Conservation (phyloP, 2,113 vertebrate species). For the Amphiprion ocellaris region DNA sequence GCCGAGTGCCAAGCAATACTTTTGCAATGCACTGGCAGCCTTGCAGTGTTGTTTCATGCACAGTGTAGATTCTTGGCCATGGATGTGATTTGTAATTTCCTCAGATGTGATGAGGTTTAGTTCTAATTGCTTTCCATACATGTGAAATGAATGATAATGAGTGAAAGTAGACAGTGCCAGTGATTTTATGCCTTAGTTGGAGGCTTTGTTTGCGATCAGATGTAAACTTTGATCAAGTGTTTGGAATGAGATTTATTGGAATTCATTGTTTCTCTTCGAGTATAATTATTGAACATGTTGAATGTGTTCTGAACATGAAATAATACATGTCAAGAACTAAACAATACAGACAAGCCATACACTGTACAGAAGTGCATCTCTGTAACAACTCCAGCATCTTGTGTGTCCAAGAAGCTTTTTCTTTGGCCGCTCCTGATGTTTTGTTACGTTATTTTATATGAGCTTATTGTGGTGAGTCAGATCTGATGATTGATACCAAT, state of each 20-base stretch:
- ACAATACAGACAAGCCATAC: slow-evolving; percentile 1
- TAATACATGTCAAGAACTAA: slow-evolving; percentile 17
- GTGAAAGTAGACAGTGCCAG: slow-evolving; percentile 53
- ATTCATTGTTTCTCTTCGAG: slow-evolving; percentile 35
- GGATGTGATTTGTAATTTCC: slow-evolving; percentile 70
- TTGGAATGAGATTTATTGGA: slow-evolving; percentile 66
- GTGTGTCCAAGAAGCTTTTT: background rate
- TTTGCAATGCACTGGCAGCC: slow-evolving; percentile 52
- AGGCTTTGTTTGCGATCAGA: slow-evolving; percentile 46
- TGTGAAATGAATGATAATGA: slow-evolving; percentile 65
- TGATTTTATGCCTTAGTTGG: slow-evolving; percentile 43
- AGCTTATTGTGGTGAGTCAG: background rate
- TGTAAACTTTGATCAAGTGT: slow-evolving; percentile 65
- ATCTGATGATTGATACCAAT: slow-evolving; percentile 7
- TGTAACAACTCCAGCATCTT: slow-evolving; percentile 21
- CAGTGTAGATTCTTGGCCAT: slow-evolving; percentile 58
- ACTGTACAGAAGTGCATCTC: slow-evolving; percentile 6
- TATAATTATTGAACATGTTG: slow-evolving; percentile 46
- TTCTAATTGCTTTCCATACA: slow-evolving; percentile 55
- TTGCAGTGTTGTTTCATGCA: slow-evolving; percentile 44
- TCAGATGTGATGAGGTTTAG: slow-evolving; percentile 53
- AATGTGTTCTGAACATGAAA: slow-evolving; percentile 51
- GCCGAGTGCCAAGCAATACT: slow-evolving; percentile 51
- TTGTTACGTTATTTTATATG: background rate
- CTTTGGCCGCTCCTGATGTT: too few species aligned